phyloP scores from a whole-genome alignment of 2,113 vertebrate species.

The Pholis gunnellus region DNA sequence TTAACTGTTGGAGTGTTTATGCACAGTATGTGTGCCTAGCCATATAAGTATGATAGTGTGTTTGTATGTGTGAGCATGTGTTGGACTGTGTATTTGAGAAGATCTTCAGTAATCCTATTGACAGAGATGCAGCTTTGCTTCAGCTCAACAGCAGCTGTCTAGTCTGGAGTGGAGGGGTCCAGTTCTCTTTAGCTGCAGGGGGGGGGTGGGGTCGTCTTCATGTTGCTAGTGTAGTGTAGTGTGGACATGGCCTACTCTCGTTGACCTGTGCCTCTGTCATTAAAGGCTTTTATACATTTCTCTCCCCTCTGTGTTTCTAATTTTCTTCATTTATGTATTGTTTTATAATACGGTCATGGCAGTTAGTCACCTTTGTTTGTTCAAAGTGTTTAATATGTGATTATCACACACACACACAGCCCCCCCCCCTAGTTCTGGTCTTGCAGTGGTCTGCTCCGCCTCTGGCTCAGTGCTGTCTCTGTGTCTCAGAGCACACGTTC shows the following conservation, averaged over 20 bases:
- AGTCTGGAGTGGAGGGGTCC: slow-evolving; percentile 52
- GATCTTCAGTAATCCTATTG: slow-evolving; percentile 71
- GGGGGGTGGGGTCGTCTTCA: background rate
- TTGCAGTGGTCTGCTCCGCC: slow-evolving; percentile 59
- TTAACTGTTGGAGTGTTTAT: background rate
- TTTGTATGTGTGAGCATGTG: slow-evolving; percentile 38
- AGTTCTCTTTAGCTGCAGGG: slow-evolving; percentile 11
- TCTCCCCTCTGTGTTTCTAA: background rate
- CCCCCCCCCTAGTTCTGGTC: slow-evolving; percentile 21
- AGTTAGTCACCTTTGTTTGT: slow-evolving; percentile 45
- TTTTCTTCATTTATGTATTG: slow-evolving; percentile 20
- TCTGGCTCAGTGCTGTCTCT: slow-evolving; percentile 82
- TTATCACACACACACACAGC: slow-evolving; percentile 20
- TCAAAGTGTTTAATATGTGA: slow-evolving; percentile 44
- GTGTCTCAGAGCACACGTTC: slow-evolving; percentile 84
- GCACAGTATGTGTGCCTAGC: background rate
- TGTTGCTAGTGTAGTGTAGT: background rate
- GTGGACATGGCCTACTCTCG: background rate
- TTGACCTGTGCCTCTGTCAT: slow-evolving; percentile 27
- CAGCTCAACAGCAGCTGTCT: slow-evolving; percentile 74
- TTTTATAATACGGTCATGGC: slow-evolving; percentile 21
- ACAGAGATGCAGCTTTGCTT: slow-evolving; percentile 70
- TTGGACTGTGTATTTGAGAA: slow-evolving; percentile 32
- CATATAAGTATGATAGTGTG: background rate
- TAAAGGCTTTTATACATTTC: slow-evolving; percentile 9